Conservation (phyloP, 2,797 vertebrate genomes). For the Triplophysa yarkandensis region DNA sequence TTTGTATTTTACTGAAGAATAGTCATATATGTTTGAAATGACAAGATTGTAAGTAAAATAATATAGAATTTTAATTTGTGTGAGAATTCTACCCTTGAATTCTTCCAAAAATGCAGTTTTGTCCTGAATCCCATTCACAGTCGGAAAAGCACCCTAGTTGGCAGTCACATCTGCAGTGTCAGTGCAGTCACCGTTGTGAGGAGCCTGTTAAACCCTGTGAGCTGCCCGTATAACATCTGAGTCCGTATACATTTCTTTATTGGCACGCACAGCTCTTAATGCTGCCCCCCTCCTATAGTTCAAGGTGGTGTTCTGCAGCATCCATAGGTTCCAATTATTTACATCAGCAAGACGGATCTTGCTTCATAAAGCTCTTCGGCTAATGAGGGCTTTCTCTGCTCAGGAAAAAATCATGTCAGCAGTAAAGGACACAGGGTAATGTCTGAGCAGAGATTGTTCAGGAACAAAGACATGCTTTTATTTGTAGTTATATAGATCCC, state of each 20-base stretch:
- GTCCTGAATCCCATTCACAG: too few relatives aligned
- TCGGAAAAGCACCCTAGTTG: too few relatives aligned
- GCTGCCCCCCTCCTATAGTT: constrained; percentile 21
- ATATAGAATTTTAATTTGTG: too few relatives aligned
- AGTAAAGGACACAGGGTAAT: constrained; percentile 10
- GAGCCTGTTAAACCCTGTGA: neutral
- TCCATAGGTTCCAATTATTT: constrained; percentile 36
- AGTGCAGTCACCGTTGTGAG: neutral
- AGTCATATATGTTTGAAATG: too few relatives aligned
- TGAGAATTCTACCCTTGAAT: too few relatives aligned
- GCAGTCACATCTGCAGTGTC: neutral
- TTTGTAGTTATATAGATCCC: neutral
- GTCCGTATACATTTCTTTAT: neutral
- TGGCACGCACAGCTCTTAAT: neutral
- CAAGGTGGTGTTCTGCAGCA: constrained; percentile 18
- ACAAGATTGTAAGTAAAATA: too few relatives aligned
- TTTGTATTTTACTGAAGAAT: too few relatives aligned
- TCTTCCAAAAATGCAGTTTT: too few relatives aligned
- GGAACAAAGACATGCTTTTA: neutral
- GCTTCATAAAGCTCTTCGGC: constrained; percentile 23
- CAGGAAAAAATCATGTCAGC: constrained; percentile 1
- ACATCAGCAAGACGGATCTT: constrained; percentile 17
- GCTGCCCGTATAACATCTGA: neutral
- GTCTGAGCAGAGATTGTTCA: neutral
- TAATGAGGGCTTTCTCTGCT: constrained; percentile 8